phyloP scores from a whole-genome alignment of 2,888 invertebrate genomes.

The Drosophila subsilvestris region DNA sequence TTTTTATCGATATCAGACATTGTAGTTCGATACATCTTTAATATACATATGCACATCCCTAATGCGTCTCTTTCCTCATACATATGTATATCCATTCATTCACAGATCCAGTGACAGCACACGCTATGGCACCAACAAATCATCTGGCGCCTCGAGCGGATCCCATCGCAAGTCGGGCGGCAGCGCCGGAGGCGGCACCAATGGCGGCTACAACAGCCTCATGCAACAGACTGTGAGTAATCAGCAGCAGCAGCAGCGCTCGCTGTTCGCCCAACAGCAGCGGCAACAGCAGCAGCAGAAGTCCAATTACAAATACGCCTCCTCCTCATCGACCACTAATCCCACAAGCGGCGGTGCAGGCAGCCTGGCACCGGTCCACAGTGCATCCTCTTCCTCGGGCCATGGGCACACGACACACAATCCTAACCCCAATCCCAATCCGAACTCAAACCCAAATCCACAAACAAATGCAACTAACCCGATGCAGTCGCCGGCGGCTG shows the following conservation, averaged over 20 bases:
- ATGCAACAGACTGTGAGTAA: constrained; percentile 84
- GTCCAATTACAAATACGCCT: constrained; percentile 77
- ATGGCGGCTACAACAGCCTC: constrained; percentile 81
- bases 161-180: constrained; percentile 83
- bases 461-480: constrained; percentile 42
- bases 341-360: constrained; percentile 35
- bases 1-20: too few relatives aligned
- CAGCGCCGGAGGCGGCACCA: constrained; percentile 63
- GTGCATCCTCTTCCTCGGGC: constrained; percentile 46
- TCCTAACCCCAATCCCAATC: constrained; percentile 10
- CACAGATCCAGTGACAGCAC: constrained; percentile 86
- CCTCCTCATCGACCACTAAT: constrained; percentile 70
- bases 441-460: constrained; percentile 52
- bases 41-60: too few relatives aligned
- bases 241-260: constrained; percentile 82
- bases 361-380: constrained; percentile 81
- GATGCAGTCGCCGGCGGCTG: constrained; percentile 52
- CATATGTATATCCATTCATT: neutral
- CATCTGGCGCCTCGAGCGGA: constrained; percentile 84
- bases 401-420: neutral
- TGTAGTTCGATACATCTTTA: too few relatives aligned
- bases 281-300: constrained; percentile 73
- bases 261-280: constrained; percentile 80
- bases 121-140: constrained; percentile 85
- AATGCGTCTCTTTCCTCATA: neutral